Evolutionary conservation across 2,888 invertebrate species (phyloP), one percentile per base, ranked within the genome.

Genomic region (Pilophorus perplexus): DNA sequence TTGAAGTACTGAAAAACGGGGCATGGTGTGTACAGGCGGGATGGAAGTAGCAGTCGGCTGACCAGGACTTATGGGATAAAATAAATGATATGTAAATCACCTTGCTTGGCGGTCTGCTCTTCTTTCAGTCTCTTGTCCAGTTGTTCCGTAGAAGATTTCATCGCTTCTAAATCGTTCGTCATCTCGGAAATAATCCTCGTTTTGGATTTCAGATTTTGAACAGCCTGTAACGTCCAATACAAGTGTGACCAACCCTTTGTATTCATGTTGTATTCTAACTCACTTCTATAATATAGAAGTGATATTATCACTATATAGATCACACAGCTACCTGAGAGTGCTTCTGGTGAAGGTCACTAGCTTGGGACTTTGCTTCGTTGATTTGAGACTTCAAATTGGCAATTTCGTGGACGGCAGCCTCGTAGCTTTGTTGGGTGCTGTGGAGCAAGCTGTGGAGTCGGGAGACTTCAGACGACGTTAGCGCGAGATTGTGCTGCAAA

Each of bases 361-460:
- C 78, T 71, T 79, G 80, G 10, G 78, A 76, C 44, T 80, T 80
- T 60, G 80, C 80, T 64, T 80, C 79, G 0, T 78, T 69, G 46
- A 80, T 74, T 71, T 81, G 81, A 0, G 79, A 79, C 0, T 80
- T 78, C n/a, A 81, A 69, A 64, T 80, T 80, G 0, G 78, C 79
- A 22, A 79, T 75, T 73, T 78, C 78, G 16, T 74, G 75, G 28
- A 75, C 73, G 1, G 75, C 71, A 8, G 80, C 78, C 73, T 82
- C 82, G 12, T 79, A 74, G 66, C 77, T 78, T 68, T 81, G 81
- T 70, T 82, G 81, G 1, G 78, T 78, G 68, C 80, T 77, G 57
- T 79, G 79, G 6, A 81, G 73, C 68, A 81, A 71, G 72, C 81
- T 80, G 71, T 80, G 80, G 22, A 80, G 73, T 66, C 79, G 75